phyloP scores from a whole-genome alignment of 2,113 vertebrate species.

The Solea senegalensis region DNA sequence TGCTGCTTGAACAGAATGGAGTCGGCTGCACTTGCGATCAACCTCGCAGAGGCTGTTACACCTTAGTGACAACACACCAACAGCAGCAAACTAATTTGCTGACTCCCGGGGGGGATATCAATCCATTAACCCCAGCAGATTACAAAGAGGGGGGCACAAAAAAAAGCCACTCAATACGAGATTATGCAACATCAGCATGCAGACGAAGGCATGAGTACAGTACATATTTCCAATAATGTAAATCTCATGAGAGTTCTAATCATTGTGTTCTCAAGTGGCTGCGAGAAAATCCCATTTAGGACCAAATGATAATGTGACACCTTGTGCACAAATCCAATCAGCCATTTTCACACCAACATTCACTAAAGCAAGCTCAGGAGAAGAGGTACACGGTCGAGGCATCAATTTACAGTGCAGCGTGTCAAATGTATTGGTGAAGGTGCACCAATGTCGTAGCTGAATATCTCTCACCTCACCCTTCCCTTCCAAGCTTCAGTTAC shows the following conservation, averaged over 20 bases:
- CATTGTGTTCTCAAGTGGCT: slow-evolving; percentile 8
- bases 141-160: slow-evolving; percentile 4
- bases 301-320: slow-evolving; percentile 19
- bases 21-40: slow-evolving; percentile 30
- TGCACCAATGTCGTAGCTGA: too few species aligned
- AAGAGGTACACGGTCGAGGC: too few species aligned
- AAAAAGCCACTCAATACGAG: neutral
- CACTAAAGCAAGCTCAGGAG: neutral
- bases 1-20: slow-evolving; percentile 10
- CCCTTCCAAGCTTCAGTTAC: too few species aligned
- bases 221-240: slow-evolving; percentile 20
- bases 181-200: slow-evolving; percentile 27
- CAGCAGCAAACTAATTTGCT: slow-evolving; percentile 14
- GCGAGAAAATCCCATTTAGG: slow-evolving; percentile 5
- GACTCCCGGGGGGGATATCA: slow-evolving; percentile 12
- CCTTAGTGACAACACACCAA: slow-evolving; percentile 22
- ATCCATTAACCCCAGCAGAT: slow-evolving; percentile 18
- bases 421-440: too few species aligned
- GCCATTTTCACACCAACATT: slow-evolving; percentile 7
- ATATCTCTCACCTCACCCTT: too few species aligned
- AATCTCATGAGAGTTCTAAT: slow-evolving; percentile 8
- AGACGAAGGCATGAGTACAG: neutral
- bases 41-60: neutral
- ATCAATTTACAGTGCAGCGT: too few species aligned
- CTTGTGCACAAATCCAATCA: slow-evolving; percentile 28